Base-by-base conservation (phyloP, 2,888 invertebrate species). In the Deilephila elpenor region DNA sequence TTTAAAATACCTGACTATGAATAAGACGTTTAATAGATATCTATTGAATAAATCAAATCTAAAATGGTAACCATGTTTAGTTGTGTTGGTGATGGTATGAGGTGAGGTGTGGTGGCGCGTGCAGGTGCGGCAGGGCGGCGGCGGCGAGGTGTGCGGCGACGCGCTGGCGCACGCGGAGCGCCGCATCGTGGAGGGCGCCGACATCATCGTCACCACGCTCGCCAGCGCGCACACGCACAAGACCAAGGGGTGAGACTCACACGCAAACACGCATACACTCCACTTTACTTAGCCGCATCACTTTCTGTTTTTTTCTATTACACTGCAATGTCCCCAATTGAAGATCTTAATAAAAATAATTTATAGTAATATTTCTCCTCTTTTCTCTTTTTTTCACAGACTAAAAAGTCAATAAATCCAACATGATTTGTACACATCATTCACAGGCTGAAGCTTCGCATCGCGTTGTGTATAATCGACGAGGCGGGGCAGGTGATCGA, bases 401-500 rank as follows among this genome's bases (percentile, higher is more conserved):
- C 0, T 11, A 1, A 14, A 44, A 44, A 1, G 44, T 44, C 11
- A 14, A 3, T 14, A 32, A 32, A 44, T 44, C 11, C 11, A 44
- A 14, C 11, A 44, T 0, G 32, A 62, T n/a, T n/a, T n/a, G 19
- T 11, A 11, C 17, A 7, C 1, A 20, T n/a, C 14, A 51, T 73
- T 70, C 60, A 1, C 80, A 95, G 94, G 14, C 73, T 94, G 71
- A 91, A 87, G 74, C 86, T 91, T 5, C 90, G 91, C 71, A 91
- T 95, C 78, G 95, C 96, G 71, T 94, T 96, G 74, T 98, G 98
- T 82, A 97, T 98, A 73, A 95, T 98, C 72, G 98, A 98, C 89
- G 98, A 98, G 93, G 98, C 98, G 29, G 97, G 98, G 0, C 98
- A 98, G 86, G 97, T 97, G 78, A 96, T 96, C 59, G 99, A 99